Evolutionary conservation across 2,113 vertebrate species (phyloP).

Genomic region (Sorex fumeus): DNA sequence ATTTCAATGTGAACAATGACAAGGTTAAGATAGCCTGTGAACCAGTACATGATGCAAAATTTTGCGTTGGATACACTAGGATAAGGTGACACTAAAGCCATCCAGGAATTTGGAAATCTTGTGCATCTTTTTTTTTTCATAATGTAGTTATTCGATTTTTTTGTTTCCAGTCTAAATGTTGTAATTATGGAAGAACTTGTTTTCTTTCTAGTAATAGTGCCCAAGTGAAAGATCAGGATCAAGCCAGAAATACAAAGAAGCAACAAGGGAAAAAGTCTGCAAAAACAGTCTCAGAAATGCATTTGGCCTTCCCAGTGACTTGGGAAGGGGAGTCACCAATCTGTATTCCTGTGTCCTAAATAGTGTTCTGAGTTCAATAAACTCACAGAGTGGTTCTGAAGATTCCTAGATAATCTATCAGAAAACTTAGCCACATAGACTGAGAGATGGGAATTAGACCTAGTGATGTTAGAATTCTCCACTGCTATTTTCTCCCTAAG

Average conservation of each 20-base stretch:
- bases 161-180: background rate
- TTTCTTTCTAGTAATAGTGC: background rate
- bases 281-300: background rate
- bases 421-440: background rate
- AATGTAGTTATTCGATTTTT: background rate
- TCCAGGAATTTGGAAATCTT: background rate
- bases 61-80: background rate
- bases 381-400: background rate
- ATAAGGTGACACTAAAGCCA: background rate
- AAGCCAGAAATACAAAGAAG: constrained; percentile 1
- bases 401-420: background rate
- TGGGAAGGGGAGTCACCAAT: background rate
- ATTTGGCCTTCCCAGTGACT: background rate
- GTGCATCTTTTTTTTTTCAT: background rate
- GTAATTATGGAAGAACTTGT: background rate
- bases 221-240: background rate
- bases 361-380: background rate
- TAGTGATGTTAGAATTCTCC: background rate
- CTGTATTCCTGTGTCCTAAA: too few species aligned
- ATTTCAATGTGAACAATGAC: background rate
- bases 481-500: background rate
- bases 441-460: background rate
- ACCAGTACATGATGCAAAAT: background rate
- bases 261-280: background rate
- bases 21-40: background rate